A percentile compares a stretch with the other conserved stretches of the same genome.
Conservation (phyloP, 23 tunicate genomes). For the Halocynthia roretzi region DNA sequence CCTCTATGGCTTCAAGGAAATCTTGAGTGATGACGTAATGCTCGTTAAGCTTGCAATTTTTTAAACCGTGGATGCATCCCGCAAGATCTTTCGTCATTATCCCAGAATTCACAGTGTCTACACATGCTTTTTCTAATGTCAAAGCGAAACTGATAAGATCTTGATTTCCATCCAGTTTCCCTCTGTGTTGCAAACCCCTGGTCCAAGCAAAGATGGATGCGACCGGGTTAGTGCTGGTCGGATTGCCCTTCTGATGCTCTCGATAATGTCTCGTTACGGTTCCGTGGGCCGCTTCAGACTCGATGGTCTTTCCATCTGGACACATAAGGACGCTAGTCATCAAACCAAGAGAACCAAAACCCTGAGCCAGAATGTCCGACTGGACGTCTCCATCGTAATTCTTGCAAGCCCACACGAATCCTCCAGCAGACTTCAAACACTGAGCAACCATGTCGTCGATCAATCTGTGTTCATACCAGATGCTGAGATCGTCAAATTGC, state of each 20-base stretch:
- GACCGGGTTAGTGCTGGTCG: conserved; percentile 97
- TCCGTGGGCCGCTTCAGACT: conserved; percentile 97
- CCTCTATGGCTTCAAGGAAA: conserved; percentile 72
- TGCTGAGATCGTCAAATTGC: conserved; percentile 84
- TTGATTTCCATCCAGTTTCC: conserved; percentile 81
- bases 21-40: conserved; percentile 91
- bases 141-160: conserved; percentile 85
- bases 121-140: conserved; percentile 92
- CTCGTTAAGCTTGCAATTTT: conserved; percentile 86
- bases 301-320: conserved; percentile 95
- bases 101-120: conserved; percentile 89
- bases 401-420: conserved; percentile 99
- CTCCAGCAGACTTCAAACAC: conserved; percentile 91
- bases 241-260: conserved; percentile 97
- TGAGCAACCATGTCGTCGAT: conserved; percentile 99
- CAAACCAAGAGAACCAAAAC: conserved; percentile 88
- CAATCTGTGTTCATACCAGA: conserved; percentile 97
- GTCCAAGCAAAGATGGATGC: conserved; percentile 99
- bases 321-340: conserved; percentile 91
- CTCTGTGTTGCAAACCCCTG: conserved; percentile 93
- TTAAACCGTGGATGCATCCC: conserved; percentile 96
- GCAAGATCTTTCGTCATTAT: conserved; percentile 98
- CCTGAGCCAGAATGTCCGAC: conserved; percentile 99
- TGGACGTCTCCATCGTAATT: conserved; percentile 99
- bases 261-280: conserved; percentile 93